Conservation (phyloP, 1,140 invertebrate genomes). For the Papilio aristodemus region DNA sequence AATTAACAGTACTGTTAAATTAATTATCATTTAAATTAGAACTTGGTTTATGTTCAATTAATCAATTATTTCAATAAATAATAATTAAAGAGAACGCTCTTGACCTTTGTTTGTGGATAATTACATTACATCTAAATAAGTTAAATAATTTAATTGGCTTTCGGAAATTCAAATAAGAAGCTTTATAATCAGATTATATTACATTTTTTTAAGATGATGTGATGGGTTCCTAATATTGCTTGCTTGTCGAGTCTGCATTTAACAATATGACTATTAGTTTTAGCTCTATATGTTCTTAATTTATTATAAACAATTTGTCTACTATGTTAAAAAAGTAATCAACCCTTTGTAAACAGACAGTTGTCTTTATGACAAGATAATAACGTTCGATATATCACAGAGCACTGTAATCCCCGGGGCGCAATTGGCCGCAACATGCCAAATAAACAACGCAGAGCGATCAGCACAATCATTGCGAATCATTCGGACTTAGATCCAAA, state of each 20-base stretch:
- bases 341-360: slow-evolving; percentile 31
- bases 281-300: neutral
- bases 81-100: slow-evolving; percentile 10
- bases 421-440: slow-evolving; percentile 57
- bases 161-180: neutral
- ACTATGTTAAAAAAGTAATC: slow-evolving; percentile 11
- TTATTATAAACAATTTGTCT: slow-evolving; percentile 8
- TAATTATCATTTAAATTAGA: neutral
- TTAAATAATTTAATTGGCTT: slow-evolving; percentile 5
- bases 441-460: slow-evolving; percentile 56
- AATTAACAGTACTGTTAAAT: neutral
- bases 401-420: slow-evolving; percentile 54
- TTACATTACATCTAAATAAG: neutral
- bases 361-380: slow-evolving; percentile 39
- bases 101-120: neutral
- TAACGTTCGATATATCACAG: slow-evolving; percentile 45
- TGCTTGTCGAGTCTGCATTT: too few species aligned
- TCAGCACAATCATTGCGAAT: slow-evolving; percentile 69
- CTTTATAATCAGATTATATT: neutral
- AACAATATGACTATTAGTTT: neutral
- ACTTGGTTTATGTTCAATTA: neutral
- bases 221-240: too few species aligned
- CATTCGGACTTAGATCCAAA: slow-evolving; percentile 71
- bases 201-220: neutral
- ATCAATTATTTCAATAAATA: neutral